Evolutionary conservation across 2,113 vertebrate genomes (phyloP).

Genomic region (Empidonax alnorum): DNA sequence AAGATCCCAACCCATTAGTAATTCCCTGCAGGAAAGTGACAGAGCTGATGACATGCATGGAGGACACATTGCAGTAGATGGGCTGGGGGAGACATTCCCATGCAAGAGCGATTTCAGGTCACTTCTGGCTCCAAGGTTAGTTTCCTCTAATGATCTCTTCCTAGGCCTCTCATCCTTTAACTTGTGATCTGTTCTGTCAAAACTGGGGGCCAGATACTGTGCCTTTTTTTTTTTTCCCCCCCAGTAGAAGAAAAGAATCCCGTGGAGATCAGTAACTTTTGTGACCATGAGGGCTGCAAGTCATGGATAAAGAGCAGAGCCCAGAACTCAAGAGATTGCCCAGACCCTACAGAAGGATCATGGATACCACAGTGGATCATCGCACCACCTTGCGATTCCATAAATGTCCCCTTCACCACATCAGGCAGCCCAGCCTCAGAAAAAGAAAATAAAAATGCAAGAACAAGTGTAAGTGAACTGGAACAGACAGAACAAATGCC

Average conservation of each 20-base stretch:
- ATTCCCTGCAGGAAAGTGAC: conserved; percentile 68
- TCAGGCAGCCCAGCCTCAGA: not conserved
- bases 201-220: not conserved
- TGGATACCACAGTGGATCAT: not conserved
- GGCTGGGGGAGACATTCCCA: conserved; percentile 51
- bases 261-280: not conserved
- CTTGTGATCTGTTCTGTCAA: not conserved
- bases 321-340: not conserved
- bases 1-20: conserved; percentile 64
- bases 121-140: conserved; percentile 14
- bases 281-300: not conserved
- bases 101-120: conserved; percentile 49
- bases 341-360: not conserved
- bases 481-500: not conserved
- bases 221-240: not conserved
- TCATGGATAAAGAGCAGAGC: not conserved
- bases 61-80: conserved; percentile 55
- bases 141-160: conserved; percentile 36
- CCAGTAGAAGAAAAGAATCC: not conserved
- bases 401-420: not conserved
- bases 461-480: not conserved
- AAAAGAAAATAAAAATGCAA: not conserved
- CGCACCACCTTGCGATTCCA: not conserved
- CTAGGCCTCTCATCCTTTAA: not conserved
- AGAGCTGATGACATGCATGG: conserved; percentile 44